These are phyloP conservation scores for Acanthosoma haemorrhoidale DNA, from an alignment of 2,888 invertebrate species.

Conservation along the genomic window DNA sequence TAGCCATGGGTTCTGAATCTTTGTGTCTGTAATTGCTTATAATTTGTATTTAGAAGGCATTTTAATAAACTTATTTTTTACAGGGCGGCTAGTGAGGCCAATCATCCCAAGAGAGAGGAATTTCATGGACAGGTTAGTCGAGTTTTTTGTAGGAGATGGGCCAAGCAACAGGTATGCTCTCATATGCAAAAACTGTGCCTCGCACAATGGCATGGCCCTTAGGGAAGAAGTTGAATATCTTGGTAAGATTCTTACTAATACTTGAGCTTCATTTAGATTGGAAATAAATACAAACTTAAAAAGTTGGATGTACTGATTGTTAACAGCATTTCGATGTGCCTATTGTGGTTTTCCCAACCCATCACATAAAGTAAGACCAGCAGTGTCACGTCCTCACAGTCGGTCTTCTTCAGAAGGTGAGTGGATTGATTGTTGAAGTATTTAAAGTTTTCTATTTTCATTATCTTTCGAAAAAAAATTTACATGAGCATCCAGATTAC, in stretches of 20 bases:
- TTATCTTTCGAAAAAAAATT: no score
- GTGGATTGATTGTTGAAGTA: no score
- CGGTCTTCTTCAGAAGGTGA: slow-evolving; percentile 11
- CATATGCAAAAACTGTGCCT: slow-evolving; percentile 81
- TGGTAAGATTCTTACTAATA: slow-evolving; percentile 37
- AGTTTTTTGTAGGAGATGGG: slow-evolving; percentile 92
- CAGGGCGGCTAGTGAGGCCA: slow-evolving; percentile 50
- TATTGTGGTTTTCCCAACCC: slow-evolving; percentile 84
- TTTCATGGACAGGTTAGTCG: slow-evolving; percentile 82
- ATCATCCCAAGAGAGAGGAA: slow-evolving; percentile 69
- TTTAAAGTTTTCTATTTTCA: no score
- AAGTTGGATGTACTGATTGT: neutral
- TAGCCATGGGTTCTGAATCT: no score
- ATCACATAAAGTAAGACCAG: slow-evolving; percentile 55
- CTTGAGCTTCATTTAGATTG: neutral
- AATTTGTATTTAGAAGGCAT: no score
- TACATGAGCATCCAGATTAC: no score
- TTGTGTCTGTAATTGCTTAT: no score
- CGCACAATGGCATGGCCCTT: slow-evolving; percentile 87
- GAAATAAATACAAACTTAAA: neutral
- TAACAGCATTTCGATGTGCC: slow-evolving; percentile 76
- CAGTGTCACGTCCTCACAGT: slow-evolving; percentile 9
- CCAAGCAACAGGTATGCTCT: slow-evolving; percentile 91
- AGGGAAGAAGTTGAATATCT: slow-evolving; percentile 68
- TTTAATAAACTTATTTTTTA: no score